Conservation (phyloP, 2,888 invertebrate species). For the Gortyna flavago region DNA sequence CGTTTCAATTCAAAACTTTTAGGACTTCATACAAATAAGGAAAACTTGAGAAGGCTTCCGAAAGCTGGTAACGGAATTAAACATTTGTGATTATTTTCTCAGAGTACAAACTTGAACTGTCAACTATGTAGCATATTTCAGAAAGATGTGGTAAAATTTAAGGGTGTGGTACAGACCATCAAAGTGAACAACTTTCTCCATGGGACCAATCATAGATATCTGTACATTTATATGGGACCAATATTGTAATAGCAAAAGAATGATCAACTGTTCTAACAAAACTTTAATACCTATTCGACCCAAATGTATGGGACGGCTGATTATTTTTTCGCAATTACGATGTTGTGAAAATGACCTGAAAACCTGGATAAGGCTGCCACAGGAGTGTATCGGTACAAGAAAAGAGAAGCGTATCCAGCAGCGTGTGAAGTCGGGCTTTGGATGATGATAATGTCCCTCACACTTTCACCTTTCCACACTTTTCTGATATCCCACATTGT, state of each 20-base stretch:
- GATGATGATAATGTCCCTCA: background rate
- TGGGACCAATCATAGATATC: no score
- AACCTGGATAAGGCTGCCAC: background rate
- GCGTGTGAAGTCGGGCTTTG: background rate
- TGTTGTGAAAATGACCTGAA: background rate
- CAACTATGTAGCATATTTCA: background rate
- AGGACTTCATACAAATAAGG: constrained; percentile 38
- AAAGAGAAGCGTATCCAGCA: background rate
- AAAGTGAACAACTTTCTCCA: background rate
- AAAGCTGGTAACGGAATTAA: background rate
- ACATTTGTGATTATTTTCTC: constrained; percentile 1
- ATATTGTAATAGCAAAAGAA: background rate
- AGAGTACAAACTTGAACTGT: background rate
- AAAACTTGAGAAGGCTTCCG: constrained; percentile 16
- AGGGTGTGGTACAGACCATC: background rate
- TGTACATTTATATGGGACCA: no score
- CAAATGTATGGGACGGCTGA: background rate
- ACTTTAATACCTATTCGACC: background rate
- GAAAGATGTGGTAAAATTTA: background rate
- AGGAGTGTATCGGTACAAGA: background rate
- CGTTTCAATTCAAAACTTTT: constrained; percentile 12
- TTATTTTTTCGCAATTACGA: background rate
- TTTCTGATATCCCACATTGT: no score
- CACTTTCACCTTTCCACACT: no score
- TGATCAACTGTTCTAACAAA: background rate